Base-by-base conservation (phyloP, 2,797 vertebrate genomes). In the Poecilia gillii region DNA sequence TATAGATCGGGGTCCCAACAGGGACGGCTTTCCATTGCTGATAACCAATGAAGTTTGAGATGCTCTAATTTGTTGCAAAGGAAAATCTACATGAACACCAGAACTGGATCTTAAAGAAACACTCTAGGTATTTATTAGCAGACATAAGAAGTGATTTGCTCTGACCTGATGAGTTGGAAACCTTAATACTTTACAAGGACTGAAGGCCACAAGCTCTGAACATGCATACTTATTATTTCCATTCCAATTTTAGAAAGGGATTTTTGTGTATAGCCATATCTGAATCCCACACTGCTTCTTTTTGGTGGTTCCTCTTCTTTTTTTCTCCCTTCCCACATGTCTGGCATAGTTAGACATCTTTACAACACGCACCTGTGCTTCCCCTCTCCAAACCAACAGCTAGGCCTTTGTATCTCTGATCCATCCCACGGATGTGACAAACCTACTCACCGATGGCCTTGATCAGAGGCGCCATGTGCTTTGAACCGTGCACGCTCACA, bases 311-410 rank as follows among this genome's bases (percentile, higher is more conserved):
- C 1, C 51, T 55, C 53, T 28, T 28, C 31, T 82, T 68, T 77
- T 64, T 2, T 36, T 23, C 3, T 9, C 28, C 9, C 3, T 16
- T 12, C n/a, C 13, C 64, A 31, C 46, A 2, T 72, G 73, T 85
- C 59, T 78, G 49, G 76, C 20, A n/a, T 46, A 78, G 77, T 77
- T 49, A 59, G 46, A 71, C 62, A 18, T 57, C 70, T 80, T 85
- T 83, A 93, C 82, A 85, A 78, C 76, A 47, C 72, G 85, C 93
- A 95, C 92, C 94, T 95, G 94, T 81, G 75, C 77, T 84, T 82
- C 68, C 74, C 33, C 83, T 74, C 62, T 74, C 62, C 62, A 36
- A 85, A 79, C 62, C 72, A 84, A 86, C 59, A 81, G n/a, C 31
- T 55, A 1, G 33, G 33, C 68, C 23, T 81, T 59, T 55, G 81